Conservation (phyloP, 2,113 vertebrate species). For the Chitala chitala region DNA sequence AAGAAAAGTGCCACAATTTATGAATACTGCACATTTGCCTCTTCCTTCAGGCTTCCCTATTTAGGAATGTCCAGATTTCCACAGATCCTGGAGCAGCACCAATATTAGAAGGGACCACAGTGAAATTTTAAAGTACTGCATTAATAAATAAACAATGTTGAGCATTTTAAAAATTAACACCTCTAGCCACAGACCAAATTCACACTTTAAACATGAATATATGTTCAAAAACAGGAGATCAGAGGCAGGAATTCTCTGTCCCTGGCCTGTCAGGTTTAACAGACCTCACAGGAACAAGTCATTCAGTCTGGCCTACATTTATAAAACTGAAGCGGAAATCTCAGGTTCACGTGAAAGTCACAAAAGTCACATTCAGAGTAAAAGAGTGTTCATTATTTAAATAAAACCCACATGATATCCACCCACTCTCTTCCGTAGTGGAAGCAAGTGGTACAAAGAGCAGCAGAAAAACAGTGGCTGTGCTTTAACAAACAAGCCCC, state of each 20-base stretch:
- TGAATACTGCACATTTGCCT: neutral
- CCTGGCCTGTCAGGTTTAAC: neutral
- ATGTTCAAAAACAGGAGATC: neutral
- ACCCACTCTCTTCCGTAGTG: neutral
- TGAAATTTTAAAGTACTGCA: neutral
- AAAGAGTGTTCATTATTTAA: neutral
- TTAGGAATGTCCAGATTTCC: neutral
- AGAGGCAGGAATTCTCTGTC: neutral
- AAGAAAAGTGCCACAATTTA: constrained; percentile 2
- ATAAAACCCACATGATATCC: neutral
- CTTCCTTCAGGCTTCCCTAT: neutral
- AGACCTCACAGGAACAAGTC: constrained; percentile 1
- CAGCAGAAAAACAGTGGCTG: neutral
- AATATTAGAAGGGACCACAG: neutral
- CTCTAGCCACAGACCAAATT: neutral
- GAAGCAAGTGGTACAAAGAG: neutral
- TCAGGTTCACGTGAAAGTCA: neutral
- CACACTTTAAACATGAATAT: neutral
- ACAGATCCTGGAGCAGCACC: neutral
- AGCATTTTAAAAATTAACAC: neutral
- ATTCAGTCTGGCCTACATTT: neutral
- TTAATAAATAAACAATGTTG: neutral
- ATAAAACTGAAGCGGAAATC: neutral
- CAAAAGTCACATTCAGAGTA: neutral
- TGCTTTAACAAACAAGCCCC: neutral